phyloP scores from a whole-genome alignment of 53 echinoderm and acorn worm species.

The Stichopus horrens region DNA sequence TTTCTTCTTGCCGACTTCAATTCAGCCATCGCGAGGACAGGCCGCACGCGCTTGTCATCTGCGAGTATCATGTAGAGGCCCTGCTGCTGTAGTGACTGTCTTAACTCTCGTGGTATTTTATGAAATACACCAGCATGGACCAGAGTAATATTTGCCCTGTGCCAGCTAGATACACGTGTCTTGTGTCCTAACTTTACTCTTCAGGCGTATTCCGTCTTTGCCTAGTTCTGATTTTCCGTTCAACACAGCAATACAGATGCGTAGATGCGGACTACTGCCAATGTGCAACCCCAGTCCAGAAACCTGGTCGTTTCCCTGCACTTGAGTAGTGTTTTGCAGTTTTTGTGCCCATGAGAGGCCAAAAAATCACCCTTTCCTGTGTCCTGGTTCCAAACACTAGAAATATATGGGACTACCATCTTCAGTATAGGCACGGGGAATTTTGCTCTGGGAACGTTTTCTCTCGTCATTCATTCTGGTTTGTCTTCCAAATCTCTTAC shows the following conservation, averaged over 20 bases:
- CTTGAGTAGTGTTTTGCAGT: too few relatives aligned
- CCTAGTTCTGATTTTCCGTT: background rate
- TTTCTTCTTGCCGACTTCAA: background rate
- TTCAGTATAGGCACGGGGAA: background rate
- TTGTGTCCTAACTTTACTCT: background rate
- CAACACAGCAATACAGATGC: constrained; percentile 1
- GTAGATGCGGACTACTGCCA: too few relatives aligned
- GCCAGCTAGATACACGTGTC: background rate
- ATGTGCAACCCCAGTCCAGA: too few relatives aligned
- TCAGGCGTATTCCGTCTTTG: background rate
- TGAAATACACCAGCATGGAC: background rate
- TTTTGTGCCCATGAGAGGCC: too few relatives aligned
- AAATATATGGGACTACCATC: constrained; percentile 19
- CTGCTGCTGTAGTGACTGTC: background rate
- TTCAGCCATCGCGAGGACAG: background rate
- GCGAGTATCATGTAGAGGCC: constrained; percentile 13
- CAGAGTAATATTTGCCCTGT: constrained; percentile 10
- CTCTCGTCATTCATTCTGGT: background rate
- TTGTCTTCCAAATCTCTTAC: too few relatives aligned
- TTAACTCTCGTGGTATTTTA: background rate
- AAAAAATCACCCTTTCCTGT: constrained; percentile 26
- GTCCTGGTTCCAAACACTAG: constrained; percentile 6
- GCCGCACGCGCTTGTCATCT: background rate
- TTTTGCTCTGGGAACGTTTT: background rate
- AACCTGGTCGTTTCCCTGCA: too few relatives aligned